Evolutionary conservation across 2,113 vertebrate genomes (phyloP).

Genomic region (Probosciger aterrimus): DNA sequence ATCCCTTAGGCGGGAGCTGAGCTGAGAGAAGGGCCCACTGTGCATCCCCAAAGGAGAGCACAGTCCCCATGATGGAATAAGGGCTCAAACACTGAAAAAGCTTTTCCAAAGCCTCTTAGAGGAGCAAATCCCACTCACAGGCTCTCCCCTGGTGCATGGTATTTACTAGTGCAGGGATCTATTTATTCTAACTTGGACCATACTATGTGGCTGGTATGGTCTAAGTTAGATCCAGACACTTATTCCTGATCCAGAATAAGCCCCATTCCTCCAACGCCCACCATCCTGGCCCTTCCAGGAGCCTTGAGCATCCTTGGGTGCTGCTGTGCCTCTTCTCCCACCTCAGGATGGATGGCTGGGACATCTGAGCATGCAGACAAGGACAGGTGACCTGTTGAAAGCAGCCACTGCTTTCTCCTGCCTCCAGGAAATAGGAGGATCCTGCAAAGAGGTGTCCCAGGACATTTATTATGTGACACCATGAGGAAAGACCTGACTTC

Average conservation of each 20-base stretch:
- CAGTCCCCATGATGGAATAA: neutral
- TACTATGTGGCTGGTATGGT: neutral
- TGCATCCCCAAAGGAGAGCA: neutral
- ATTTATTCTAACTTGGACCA: neutral
- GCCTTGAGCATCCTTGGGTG: neutral
- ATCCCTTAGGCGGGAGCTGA: neutral
- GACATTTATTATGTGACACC: neutral
- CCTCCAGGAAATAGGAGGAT: neutral
- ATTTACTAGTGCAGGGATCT: neutral
- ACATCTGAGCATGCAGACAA: neutral
- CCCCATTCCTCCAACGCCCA: neutral
- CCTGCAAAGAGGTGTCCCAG: neutral
- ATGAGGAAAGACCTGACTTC: neutral
- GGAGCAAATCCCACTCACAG: neutral
- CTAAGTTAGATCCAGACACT: neutral
- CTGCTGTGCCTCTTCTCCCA: neutral
- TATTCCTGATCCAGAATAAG: neutral
- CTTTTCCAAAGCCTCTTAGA: neutral
- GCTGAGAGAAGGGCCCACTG: neutral
- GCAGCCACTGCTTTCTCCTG: neutral
- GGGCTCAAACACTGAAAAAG: neutral
- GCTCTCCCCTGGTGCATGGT: fast-evolving
- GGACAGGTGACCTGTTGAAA: neutral
- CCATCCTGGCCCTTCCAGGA: neutral
- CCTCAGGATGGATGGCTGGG: neutral